Evolutionary conservation across 2,888 invertebrate genomes (phyloP), one percentile per base, ranked within the genome.

Genomic region (Protophormia terraenovae): DNA sequence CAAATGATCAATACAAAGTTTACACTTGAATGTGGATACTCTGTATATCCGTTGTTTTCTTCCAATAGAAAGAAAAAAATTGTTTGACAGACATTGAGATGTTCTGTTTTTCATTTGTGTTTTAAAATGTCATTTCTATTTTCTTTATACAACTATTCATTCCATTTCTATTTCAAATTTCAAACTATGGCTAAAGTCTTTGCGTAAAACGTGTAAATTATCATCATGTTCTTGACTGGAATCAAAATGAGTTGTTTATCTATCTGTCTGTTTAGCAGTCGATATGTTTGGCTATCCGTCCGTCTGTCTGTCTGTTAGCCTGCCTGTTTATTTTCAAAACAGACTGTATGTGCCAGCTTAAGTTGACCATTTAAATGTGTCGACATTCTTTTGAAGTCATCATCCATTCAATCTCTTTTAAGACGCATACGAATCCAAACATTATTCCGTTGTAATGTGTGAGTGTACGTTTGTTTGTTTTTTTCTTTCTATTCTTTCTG

Each of bases 171-270:
- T 83, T 58, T 66, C 10, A 29, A 58, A 50, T 76, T 50, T 29
- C 16, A 71, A 62, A 53, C 38, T 45, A 19, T 81, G 58, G 38
- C 35, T 81, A 62, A 19, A 81, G 60, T 60, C 67, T 66, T 71
- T 75, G 75, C 64, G 73, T 88, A 86, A 86, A 89, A 89, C 89
- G 91, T 89, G 89, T 88, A 90, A 90, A 89, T 89, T 89, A 90
- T 89, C 89, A 87, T 88, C 87, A 78, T 86, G 83, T 72, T 90
- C 88, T 88, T 87, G 89, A 89, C 90, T 89, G 87, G 87, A 89
- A 90, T 89, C 86, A 86, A 87, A 88, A 89, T 89, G 87, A 88
- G 86, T 80, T 84, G 84, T 86, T 84, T 80, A 80, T 77, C 73
- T 66, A 77, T 71, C 75, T 80, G 60, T 80, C 45, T 77, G 73